Percentiles rank a stretch among this genome's conserved stretches.
phyloP scores from a whole-genome alignment of 2,888 invertebrate genomes.

The Sialis lutaria region DNA sequence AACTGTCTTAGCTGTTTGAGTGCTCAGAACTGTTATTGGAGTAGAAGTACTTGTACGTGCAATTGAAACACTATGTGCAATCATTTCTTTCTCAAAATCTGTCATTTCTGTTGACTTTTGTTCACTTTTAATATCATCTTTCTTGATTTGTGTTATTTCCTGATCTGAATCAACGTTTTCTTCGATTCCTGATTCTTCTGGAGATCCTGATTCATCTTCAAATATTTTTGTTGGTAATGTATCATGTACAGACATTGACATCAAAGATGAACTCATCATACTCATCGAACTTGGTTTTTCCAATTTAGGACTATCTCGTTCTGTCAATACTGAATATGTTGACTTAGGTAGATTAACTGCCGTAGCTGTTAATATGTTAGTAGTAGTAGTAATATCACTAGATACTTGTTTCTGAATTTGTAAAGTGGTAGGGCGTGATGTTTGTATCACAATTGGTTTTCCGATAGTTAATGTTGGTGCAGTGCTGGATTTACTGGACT shows the following conservation, averaged over 20 bases:
- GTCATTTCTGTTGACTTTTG: constrained; percentile 15
- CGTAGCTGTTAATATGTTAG: constrained; percentile 20
- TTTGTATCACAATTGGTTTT: not conserved
- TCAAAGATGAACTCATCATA: constrained; percentile 35
- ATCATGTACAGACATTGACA: constrained; percentile 34
- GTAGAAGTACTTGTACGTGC: not conserved
- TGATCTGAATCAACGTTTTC: constrained; percentile 13
- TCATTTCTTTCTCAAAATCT: constrained; percentile 10
- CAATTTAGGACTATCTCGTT: constrained; percentile 12
- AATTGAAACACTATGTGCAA: constrained; percentile 4
- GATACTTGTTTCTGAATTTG: not conserved
- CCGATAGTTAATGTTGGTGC: not conserved
- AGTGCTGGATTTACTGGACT: not conserved
- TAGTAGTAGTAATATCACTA: constrained; percentile 24
- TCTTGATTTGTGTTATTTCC: not conserved
- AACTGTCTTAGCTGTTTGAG: not conserved
- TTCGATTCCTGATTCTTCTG: constrained; percentile 29
- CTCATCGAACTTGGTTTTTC: constrained; percentile 33
- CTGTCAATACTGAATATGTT: constrained; percentile 12
- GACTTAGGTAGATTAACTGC: constrained; percentile 29
- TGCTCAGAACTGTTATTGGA: not conserved
- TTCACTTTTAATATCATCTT: constrained; percentile 2
- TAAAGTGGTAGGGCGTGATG: not conserved
- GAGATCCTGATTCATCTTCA: constrained; percentile 46
- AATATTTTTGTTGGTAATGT: constrained; percentile 47